phyloP scores from a whole-genome alignment of 92 coral and sea anemone species.

The Porites divaricata region DNA sequence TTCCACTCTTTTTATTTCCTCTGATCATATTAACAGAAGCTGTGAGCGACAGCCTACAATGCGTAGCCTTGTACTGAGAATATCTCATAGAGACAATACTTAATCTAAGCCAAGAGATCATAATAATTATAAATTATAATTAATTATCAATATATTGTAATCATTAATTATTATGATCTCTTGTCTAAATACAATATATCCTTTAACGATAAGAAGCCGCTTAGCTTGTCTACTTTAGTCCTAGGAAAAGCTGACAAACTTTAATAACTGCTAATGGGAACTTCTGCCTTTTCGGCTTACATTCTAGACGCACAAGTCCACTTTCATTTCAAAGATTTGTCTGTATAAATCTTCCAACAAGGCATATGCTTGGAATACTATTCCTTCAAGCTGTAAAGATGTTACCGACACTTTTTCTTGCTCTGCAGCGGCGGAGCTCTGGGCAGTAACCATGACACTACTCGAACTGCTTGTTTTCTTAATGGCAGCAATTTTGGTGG shows the following conservation, averaged over 20 bases:
- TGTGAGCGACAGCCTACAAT: no score
- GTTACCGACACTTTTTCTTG: not conserved
- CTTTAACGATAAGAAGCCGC: not conserved
- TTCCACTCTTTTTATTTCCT: no score
- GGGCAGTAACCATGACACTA: conserved; percentile 1
- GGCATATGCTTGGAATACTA: conserved; percentile 18
- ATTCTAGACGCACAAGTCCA: conserved; percentile 3
- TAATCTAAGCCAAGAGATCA: no score
- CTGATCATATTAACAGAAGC: no score
- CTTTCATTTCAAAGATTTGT: not conserved
- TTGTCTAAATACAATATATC: not conserved
- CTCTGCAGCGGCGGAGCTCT: not conserved
- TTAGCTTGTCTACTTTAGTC: not conserved
- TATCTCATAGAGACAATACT: not conserved
- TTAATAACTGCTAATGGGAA: not conserved
- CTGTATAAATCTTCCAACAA: conserved; percentile 11
- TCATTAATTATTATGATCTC: no score
- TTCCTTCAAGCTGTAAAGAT: not conserved
- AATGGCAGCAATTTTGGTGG: conserved; percentile 3
- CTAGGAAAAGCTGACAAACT: not conserved
- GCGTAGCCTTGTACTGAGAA: no score
- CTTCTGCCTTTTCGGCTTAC: not conserved
- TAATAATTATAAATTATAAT: no score
- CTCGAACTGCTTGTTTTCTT: conserved; percentile 5
- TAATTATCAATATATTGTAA: no score